phyloP scores from a whole-genome alignment of 2,888 invertebrate species.

The Cataglyphis albicans region DNA sequence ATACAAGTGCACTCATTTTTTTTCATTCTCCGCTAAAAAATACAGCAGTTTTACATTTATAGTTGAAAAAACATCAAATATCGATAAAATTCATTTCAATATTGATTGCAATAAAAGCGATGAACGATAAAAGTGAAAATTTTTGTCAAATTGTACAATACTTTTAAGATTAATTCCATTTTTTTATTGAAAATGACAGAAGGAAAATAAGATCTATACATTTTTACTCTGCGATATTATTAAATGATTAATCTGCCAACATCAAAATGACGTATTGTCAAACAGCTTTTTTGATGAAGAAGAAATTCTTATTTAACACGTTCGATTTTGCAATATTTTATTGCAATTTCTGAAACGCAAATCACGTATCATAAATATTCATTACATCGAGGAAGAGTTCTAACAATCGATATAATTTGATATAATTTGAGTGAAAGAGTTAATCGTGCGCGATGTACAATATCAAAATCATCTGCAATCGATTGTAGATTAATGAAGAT shows the following conservation, averaged over 20 bases:
- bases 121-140: not conserved
- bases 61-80: conserved; percentile 1
- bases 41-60: conserved; percentile 20
- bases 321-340: conserved; percentile 13
- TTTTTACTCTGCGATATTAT: not conserved
- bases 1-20: not conserved
- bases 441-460: conserved; percentile 48
- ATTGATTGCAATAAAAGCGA: conserved; percentile 18
- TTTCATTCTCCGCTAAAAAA: conserved; percentile 21
- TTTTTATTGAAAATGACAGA: not conserved
- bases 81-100: not conserved
- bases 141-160: not conserved
- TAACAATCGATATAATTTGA: conserved; percentile 28
- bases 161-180: not conserved
- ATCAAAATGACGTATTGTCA: not conserved
- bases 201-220: not conserved
- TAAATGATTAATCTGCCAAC: not conserved
- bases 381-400: conserved; percentile 17
- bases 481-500: conserved; percentile 57
- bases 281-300: not conserved
- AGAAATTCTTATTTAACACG: not conserved
- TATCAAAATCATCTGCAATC: conserved; percentile 32
- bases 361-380: conserved; percentile 6
- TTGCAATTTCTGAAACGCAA: not conserved
- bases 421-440: conserved; percentile 51